These are phyloP conservation scores for Pollenia angustigena DNA, from an alignment of 2,888 invertebrate species.

Conservation along the genomic window DNA sequence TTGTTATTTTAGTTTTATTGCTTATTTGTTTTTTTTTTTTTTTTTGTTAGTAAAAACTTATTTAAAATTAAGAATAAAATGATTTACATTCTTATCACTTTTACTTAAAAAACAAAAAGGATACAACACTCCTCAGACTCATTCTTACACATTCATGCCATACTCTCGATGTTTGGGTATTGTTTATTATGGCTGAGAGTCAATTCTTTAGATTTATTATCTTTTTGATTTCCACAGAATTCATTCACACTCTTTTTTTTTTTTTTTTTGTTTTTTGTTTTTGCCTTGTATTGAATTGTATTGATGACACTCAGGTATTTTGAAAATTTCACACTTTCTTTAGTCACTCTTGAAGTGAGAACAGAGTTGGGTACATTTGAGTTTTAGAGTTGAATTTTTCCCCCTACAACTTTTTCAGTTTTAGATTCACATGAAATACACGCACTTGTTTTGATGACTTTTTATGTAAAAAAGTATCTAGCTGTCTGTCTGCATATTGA, in stretches of 20 bases:
- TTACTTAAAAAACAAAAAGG: slow-evolving; percentile 58
- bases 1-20: background rate
- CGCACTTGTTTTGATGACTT: slow-evolving; percentile 57
- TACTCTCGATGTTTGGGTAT: slow-evolving; percentile 22
- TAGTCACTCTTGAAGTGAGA: slow-evolving; percentile 35
- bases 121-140: slow-evolving; percentile 32
- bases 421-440: slow-evolving; percentile 29
- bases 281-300: slow-evolving; percentile 25
- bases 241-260: slow-evolving; percentile 58
- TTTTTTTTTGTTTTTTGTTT: background rate
- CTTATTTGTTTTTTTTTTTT: background rate
- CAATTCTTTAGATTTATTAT: slow-evolving; percentile 65
- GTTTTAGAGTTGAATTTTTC: slow-evolving; percentile 25
- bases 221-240: slow-evolving; percentile 66
- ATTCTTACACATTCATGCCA: slow-evolving; percentile 24
- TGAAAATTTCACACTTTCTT: slow-evolving; percentile 68
- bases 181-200: slow-evolving; percentile 52
- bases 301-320: slow-evolving; percentile 69
- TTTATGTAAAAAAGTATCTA: background rate
- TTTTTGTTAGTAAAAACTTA: slow-evolving; percentile 44
- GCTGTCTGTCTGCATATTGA: slow-evolving; percentile 34
- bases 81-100: slow-evolving; percentile 73
- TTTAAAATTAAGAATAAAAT: slow-evolving; percentile 58
- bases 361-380: slow-evolving; percentile 53
- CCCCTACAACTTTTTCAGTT: slow-evolving; percentile 22